Base-by-base conservation (phyloP, 1,140 invertebrate species). In the Drosophila aff. region DNA sequence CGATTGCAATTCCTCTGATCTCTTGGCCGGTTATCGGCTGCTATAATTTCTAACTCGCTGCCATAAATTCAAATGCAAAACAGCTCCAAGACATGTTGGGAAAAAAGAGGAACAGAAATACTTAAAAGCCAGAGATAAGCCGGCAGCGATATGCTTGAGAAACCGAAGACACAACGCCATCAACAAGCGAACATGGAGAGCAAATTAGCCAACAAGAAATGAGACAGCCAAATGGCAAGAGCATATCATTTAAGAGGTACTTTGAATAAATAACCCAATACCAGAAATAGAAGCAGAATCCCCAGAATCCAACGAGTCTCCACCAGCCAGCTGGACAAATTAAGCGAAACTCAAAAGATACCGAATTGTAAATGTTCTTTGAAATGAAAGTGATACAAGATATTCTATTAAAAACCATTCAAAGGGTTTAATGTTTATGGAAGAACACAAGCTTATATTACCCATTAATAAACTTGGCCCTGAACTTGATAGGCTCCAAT, bases 231-330 rank as follows among this genome's bases (percentile, higher is more conserved):
- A 82, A 82, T 79, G 76, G 76, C 76, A 80, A 69, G 50, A 58
- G 65, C 79, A 90, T 90, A 90, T 90, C 85, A 90, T 90, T 90
- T 90, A 91, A 77, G 82, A 79, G 64, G 79, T 63, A 77, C 82
- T 82, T 86, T 59, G 75, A 79, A 90, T 90, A 90, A 90, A 90
- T 90, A 71, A 86, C 59, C 67, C 72, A 72, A 62, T 50, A 64
- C 76, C 65, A 82, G 62, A 86, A 81, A 86, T 73, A 87, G 76
- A 86, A 66, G 53, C 80, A 65, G 68, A 78, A 64, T 26, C 58
- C 38, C 16, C 63, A 50, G 62, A 81, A 44, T 68, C 44, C n/a
- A 33, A 63, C 18, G 41, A 23, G 23, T 23, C 53, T 40, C 33
- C 10, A 15, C 4, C 13, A 50, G 31, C 10, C 13, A 18, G 50